Evolutionary conservation across 2,113 vertebrate genomes (phyloP), one percentile per base, ranked within the genome.

Genomic region (Trachemys scripta): DNA sequence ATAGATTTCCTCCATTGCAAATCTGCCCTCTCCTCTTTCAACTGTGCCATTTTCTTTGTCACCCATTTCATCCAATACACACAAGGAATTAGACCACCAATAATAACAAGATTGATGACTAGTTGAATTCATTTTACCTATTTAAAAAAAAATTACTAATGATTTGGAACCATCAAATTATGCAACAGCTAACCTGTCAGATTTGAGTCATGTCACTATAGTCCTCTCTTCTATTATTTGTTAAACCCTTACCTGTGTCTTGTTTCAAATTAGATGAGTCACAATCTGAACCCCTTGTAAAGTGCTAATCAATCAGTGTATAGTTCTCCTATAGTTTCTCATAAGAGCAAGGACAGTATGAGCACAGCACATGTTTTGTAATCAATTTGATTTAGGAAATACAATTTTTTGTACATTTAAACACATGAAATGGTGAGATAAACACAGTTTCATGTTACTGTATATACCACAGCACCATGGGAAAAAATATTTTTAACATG

Each of bases 181-280:
- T 72, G 8, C n/a, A 72, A 38, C n/a, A 72, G 35, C 82, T 82
- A 16, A 65, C 5, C 78, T 5, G 19, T 35, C 24, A 57, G 12
- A 27, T 75, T 3, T 47, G 10, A 38, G 10, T 56, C 3, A 38
- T 31, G 69, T 2, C 27, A 6, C n/a, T 45, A 29, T 0, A 2
- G 75, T 10, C 51, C 19, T 82, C 47, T 3, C 35, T 31, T 19
- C 84, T 50, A 65, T 3, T 79, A 19, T 69, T 94, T 94, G 27
- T 27, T 80, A 85, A 3, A 1, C 85, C 14, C 47, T 29, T 85
- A 72, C 75, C 24, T 83, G 16, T 4, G 31, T n/a, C 54, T 88
- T 82, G 17, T 72, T 93, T 93, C 56, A 89, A 84, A 87, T 51
- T 51, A 75, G 42, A 96, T 59, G 75, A 82, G 84, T 53, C 80